A percentile compares a stretch with the other conserved stretches of the same genome.
phyloP scores from a whole-genome alignment of 2,113 vertebrate genomes.

The Chloropsis cyanopogon region DNA sequence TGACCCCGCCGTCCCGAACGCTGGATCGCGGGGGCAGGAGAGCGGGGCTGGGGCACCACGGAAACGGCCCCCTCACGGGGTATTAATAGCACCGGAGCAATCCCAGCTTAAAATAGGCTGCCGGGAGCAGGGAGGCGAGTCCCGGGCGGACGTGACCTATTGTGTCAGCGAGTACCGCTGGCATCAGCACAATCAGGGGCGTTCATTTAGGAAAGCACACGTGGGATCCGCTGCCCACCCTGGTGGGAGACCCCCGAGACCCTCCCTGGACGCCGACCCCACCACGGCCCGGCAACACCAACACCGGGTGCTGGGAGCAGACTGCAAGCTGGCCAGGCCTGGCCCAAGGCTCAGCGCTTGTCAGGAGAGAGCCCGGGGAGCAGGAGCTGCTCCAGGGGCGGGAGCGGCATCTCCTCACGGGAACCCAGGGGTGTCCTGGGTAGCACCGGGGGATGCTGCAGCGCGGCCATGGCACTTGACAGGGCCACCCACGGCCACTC shows the following conservation, averaged over 20 bases:
- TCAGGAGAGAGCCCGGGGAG: neutral
- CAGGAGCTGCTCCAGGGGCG: neutral
- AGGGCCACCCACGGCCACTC: neutral
- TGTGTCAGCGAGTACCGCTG: conserved; percentile 30
- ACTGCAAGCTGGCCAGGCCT: neutral
- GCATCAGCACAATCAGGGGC: neutral
- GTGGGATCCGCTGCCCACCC: neutral
- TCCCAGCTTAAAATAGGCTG: conserved; percentile 62
- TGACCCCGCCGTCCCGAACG: neutral
- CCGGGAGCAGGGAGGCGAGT: conserved; percentile 29
- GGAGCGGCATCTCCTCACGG: neutral
- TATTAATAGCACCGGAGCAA: conserved; percentile 62
- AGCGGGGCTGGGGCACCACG: neutral
- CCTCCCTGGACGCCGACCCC: neutral
- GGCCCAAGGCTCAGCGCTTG: neutral
- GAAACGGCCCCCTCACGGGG: conserved; percentile 22
- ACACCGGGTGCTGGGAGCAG: neutral
- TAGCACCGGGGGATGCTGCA: neutral
- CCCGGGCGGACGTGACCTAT: conserved; percentile 53
- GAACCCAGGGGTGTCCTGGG: neutral
- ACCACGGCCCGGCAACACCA: neutral
- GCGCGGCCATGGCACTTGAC: neutral
- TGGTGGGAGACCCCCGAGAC: neutral
- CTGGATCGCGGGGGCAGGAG: neutral
- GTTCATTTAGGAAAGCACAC: neutral